Percentiles rank a stretch among this genome's conserved stretches.
Evolutionary conservation across 2,113 vertebrate genomes (phyloP).

Genomic region (Paratilapia polleni): DNA sequence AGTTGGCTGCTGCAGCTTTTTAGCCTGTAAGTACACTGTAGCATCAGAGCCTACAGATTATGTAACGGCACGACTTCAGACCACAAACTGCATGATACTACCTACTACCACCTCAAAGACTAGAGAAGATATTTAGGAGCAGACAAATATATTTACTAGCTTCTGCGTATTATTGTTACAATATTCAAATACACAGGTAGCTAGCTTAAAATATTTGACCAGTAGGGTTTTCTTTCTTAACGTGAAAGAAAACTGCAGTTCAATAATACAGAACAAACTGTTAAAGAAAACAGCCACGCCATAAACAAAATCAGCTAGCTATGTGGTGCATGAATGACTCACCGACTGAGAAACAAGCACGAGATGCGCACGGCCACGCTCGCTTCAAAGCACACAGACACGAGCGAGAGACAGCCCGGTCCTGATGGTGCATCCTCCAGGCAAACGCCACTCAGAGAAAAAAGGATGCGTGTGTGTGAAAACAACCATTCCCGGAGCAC

Average conservation of each 20-base stretch:
- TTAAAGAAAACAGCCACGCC: neutral
- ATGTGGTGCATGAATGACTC: slow-evolving; percentile 75
- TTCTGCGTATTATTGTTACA: too few species aligned
- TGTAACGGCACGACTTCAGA: slow-evolving; percentile 38
- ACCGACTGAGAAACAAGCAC: slow-evolving; percentile 63
- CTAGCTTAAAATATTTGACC: neutral
- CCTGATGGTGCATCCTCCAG: neutral
- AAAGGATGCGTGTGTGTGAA: neutral
- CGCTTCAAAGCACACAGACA: neutral
- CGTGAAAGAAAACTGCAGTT: neutral
- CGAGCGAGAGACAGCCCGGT: neutral
- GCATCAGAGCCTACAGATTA: slow-evolving; percentile 43
- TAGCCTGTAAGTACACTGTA: slow-evolving; percentile 4
- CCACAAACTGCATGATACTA: neutral
- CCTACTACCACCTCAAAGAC: neutral
- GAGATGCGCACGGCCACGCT: neutral
- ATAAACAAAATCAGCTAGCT: slow-evolving; percentile 32
- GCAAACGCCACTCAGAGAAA: neutral
- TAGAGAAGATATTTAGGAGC: neutral
- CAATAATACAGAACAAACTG: neutral
- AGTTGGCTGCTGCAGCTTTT: slow-evolving; percentile 25
- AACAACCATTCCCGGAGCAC: neutral
- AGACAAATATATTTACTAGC: neutral
- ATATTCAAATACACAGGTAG: neutral
- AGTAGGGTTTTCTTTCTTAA: neutral